Evolutionary conservation across 2,888 invertebrate genomes (phyloP).

Genomic region (Tipula vernalis): DNA sequence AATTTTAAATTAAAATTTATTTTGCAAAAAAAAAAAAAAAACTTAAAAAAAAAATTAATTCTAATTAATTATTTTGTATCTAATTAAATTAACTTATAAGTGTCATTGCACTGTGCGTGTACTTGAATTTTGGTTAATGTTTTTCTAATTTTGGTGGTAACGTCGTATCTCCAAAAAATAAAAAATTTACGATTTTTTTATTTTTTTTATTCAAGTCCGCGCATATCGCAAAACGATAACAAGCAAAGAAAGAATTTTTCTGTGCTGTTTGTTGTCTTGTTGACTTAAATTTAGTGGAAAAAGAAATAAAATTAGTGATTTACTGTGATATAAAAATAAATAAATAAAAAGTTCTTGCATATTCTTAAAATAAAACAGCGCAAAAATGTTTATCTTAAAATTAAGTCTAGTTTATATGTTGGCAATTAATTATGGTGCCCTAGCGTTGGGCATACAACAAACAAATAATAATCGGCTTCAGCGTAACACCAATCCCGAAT

Average conservation of each 20-base stretch:
- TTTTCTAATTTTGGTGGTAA: background rate
- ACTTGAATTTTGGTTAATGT: background rate
- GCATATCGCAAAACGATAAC: background rate
- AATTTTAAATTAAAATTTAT: background rate
- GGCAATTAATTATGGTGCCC: background rate
- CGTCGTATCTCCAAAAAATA: background rate
- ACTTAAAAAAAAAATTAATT: background rate
- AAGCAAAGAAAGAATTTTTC: background rate
- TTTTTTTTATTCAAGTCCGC: background rate
- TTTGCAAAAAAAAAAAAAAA: background rate
- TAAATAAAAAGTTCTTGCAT: background rate
- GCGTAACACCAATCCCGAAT: background rate
- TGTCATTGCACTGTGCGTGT: background rate
- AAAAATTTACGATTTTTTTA: background rate
- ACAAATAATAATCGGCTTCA: background rate
- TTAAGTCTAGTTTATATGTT: background rate
- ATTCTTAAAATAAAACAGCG: background rate
- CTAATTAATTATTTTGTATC: background rate
- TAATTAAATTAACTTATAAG: background rate
- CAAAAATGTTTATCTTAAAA: background rate
- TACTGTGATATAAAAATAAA: background rate
- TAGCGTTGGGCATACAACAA: background rate
- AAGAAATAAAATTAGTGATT: background rate
- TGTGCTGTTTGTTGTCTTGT: background rate
- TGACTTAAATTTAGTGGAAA: background rate